These are phyloP conservation scores for Lithodes maja DNA, from an alignment of 2,888 invertebrate genomes.

Conservation along the genomic window DNA sequence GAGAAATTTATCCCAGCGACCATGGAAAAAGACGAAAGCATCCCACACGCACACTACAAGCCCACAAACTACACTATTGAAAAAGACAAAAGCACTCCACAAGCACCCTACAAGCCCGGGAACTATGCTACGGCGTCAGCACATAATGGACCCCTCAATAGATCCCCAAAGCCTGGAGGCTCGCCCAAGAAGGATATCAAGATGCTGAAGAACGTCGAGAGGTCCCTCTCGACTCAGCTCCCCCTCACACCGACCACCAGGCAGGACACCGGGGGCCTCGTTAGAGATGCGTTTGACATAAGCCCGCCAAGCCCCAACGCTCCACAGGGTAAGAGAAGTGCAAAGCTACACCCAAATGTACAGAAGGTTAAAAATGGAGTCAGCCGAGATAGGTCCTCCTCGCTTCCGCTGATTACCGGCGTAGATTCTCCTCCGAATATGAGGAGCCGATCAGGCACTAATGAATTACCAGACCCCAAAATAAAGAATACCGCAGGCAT, in stretches of 20 bases:
- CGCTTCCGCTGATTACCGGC: conserved; percentile 19
- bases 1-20: background rate
- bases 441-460: background rate
- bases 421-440: background rate
- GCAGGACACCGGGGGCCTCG: background rate
- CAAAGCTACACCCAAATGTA: background rate
- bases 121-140: background rate
- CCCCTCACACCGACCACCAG: background rate
- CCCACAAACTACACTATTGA: background rate
- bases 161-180: background rate
- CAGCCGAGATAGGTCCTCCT: conserved; percentile 26
- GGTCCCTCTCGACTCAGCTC: background rate
- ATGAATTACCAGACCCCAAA: background rate
- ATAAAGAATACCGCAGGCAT: background rate
- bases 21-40: background rate
- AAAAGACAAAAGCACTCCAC: background rate
- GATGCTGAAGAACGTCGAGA: background rate
- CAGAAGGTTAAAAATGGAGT: conserved; percentile 18
- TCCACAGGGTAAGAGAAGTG: conserved; percentile 4
- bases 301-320: background rate
- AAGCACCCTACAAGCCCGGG: background rate
- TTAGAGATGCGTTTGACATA: background rate
- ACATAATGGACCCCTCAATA: too few relatives aligned
- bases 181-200: background rate
- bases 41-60: background rate